phyloP scores from a whole-genome alignment of 2,888 invertebrate species.

The Notodonta ziczac region DNA sequence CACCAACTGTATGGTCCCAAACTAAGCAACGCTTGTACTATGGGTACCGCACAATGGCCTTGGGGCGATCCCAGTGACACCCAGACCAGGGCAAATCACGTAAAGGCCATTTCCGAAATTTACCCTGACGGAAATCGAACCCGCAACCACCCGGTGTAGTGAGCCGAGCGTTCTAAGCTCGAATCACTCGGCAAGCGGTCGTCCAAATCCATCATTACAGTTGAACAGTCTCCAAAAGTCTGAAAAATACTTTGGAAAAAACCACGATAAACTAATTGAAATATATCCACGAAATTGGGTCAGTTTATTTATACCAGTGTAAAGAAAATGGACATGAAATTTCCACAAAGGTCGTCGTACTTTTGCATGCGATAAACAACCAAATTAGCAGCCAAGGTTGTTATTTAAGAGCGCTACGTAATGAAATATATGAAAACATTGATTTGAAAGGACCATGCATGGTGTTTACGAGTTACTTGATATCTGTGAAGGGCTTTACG shows the following conservation, averaged over 20 bases:
- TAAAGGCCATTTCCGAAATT: no score
- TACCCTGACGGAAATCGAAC: no score
- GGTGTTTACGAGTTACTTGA: conserved; percentile 19
- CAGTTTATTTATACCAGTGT: conserved; percentile 13
- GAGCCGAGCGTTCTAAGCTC: no score
- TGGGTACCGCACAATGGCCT: no score
- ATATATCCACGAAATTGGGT: conserved; percentile 22
- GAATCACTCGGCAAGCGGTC: no score
- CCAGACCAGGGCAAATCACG: no score
- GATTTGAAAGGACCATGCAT: conserved; percentile 16
- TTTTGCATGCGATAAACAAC: conserved; percentile 32
- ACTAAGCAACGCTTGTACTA: no score
- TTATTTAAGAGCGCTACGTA: conserved; percentile 2
- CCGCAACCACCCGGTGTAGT: no score
- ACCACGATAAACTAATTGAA: conserved; percentile 6
- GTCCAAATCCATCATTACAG: no score
- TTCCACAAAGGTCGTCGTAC: conserved; percentile 31
- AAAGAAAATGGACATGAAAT: conserved; percentile 8
- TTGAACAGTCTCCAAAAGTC: not conserved
- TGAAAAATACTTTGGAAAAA: not conserved
- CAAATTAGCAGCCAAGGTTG: conserved; percentile 37
- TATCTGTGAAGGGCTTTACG: not conserved
- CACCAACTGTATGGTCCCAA: no score
- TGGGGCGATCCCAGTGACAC: no score
- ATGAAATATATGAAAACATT: conserved; percentile 21